phyloP scores from a whole-genome alignment of 2,113 vertebrate species.

The Maccullochella peelii region DNA sequence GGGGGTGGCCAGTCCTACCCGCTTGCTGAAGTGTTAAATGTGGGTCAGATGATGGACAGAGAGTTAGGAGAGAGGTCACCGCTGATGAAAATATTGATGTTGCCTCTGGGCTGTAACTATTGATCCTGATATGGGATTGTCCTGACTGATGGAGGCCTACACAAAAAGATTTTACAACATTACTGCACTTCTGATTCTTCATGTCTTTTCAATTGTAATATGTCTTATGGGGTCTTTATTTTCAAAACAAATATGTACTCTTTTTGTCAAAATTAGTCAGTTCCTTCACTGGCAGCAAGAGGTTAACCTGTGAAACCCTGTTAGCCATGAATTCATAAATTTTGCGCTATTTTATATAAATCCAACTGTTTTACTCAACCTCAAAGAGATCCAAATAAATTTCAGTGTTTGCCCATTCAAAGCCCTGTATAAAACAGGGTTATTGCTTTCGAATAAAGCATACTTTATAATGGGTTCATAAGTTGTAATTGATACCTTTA shows the following conservation, averaged over 20 bases:
- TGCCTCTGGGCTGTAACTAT: conserved; percentile 61
- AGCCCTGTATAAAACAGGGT: neutral
- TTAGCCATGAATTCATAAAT: too few species aligned
- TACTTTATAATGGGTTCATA: neutral
- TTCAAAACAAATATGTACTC: neutral
- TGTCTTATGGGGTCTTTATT: neutral
- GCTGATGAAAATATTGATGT: conserved; percentile 73
- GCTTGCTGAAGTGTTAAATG: conserved; percentile 43
- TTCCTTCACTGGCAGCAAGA: neutral
- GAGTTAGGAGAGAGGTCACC: conserved; percentile 35
- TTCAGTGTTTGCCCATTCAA: neutral
- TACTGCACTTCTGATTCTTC: neutral
- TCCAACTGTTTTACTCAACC: too few species aligned
- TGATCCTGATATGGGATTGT: conserved; percentile 56
- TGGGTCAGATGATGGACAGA: conserved; percentile 47
- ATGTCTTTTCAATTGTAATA: neutral
- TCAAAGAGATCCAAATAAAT: too few species aligned
- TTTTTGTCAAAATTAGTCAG: neutral
- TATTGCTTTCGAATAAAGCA: too few species aligned
- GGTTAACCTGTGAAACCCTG: neutral
- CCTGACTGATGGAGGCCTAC: neutral
- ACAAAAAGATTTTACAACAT: neutral
- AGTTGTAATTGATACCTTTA: neutral
- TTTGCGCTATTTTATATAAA: too few species aligned
- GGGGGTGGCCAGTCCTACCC: conserved; percentile 21